Conservation (phyloP, 2,113 vertebrate species). For the Passer montanus region DNA sequence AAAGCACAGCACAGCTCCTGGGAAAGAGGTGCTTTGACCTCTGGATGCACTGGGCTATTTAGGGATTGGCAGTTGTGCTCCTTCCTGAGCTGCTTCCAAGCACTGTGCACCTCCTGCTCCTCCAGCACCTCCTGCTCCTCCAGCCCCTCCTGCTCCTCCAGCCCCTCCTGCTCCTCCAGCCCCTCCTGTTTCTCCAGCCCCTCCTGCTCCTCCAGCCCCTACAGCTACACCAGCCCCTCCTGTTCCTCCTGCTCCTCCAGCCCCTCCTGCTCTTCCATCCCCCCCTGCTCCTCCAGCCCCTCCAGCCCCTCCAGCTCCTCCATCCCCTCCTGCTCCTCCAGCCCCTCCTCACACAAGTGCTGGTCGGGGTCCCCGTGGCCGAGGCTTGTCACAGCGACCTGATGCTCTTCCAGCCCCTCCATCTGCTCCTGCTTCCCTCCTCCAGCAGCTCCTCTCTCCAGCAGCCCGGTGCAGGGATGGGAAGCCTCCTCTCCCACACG, state of each 20-base stretch:
- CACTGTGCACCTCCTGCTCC: background rate
- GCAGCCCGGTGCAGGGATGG: background rate
- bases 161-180: background rate
- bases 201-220: background rate
- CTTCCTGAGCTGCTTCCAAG: background rate
- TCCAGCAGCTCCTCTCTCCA: background rate
- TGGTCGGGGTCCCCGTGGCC: rapidly evolving
- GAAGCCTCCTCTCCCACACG: background rate
- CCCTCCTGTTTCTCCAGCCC: background rate
- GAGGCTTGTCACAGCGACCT: rapidly evolving
- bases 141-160: background rate
- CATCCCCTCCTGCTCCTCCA: background rate
- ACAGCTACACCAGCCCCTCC: background rate
- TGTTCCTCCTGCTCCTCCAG: background rate
- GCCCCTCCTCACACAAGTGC: rapidly evolving
- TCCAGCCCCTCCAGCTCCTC: background rate
- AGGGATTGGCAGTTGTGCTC: background rate
- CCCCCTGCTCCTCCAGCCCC: background rate
- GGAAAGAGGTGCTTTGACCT: background rate
- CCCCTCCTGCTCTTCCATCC: no score
- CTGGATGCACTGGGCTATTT: background rate
- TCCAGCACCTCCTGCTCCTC: no score
- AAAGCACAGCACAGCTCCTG: background rate
- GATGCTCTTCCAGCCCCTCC: conserved; percentile 24
- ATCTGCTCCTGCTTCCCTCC: conserved; percentile 26